phyloP scores from a whole-genome alignment of 2,797 vertebrate genomes.

The Pangasius larnaudii region DNA sequence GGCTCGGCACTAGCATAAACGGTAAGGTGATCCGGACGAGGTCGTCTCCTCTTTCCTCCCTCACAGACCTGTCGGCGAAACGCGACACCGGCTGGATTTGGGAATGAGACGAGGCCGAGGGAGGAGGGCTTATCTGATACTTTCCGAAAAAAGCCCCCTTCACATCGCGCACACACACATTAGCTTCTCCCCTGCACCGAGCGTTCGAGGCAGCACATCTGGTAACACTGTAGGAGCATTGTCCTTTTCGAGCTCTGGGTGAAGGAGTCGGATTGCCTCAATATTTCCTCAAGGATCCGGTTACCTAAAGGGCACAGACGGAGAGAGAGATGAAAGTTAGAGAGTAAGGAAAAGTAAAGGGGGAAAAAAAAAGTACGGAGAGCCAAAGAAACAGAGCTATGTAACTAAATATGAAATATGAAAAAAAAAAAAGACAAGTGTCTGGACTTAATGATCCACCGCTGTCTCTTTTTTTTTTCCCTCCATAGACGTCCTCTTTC shows the following conservation, averaged over 20 bases:
- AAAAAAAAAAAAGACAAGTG: conserved; percentile 71
- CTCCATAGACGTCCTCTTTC: conserved; percentile 27
- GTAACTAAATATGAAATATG: conserved; percentile 61
- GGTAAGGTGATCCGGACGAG: conserved; percentile 88
- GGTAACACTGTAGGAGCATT: conserved; percentile 97
- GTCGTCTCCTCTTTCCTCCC: conserved; percentile 87
- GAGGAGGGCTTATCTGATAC: conserved; percentile 92
- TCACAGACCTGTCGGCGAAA: conserved; percentile 94
- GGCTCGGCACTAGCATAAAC: conserved; percentile 94
- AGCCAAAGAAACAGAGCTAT: conserved; percentile 56
- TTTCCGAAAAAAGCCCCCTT: conserved; percentile 80
- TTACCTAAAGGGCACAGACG: conserved; percentile 86
- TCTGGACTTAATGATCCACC: conserved; percentile 69
- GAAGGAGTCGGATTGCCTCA: conserved; percentile 86
- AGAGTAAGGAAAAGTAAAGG: conserved; percentile 52
- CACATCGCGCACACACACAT: conserved; percentile 63
- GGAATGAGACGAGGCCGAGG: conserved; percentile 80
- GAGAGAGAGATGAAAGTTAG: conserved; percentile 68
- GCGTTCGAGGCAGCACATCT: conserved; percentile 89
- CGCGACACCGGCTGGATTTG: conserved; percentile 92
- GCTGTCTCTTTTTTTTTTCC: background rate
- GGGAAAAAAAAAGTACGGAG: conserved; percentile 54
- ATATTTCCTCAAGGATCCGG: conserved; percentile 89
- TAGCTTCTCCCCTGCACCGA: conserved; percentile 82
- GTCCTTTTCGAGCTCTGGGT: conserved; percentile 87